These are phyloP conservation scores for Galeopsomyia nigrocyanea DNA, from an alignment of 2,888 invertebrate genomes.

Conservation along the genomic window DNA sequence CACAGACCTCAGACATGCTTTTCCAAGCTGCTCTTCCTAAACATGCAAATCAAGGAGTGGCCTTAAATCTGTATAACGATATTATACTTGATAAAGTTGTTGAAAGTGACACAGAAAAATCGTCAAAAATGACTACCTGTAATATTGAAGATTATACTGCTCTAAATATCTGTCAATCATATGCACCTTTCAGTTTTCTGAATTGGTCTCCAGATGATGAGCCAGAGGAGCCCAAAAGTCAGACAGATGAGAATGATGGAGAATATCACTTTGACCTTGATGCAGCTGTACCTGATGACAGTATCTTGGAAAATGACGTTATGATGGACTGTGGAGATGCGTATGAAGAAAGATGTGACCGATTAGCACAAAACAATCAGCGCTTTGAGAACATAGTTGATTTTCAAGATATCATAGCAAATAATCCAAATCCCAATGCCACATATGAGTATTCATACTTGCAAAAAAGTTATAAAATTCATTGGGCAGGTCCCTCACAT, in stretches of 20 bases:
- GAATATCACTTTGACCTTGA: slow-evolving; percentile 61
- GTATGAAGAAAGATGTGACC: slow-evolving; percentile 47
- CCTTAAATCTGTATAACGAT: slow-evolving; percentile 55
- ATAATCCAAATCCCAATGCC: slow-evolving; percentile 40
- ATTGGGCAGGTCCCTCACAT: slow-evolving; percentile 87
- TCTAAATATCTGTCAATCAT: slow-evolving; percentile 74
- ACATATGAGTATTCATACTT: slow-evolving; percentile 60
- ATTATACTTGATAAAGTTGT: slow-evolving; percentile 54
- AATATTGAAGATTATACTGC: slow-evolving; percentile 53
- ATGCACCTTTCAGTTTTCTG: slow-evolving; percentile 74
- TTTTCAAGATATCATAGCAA: slow-evolving; percentile 51
- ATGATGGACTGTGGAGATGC: slow-evolving; percentile 48
- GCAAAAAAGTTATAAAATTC: slow-evolving; percentile 53
- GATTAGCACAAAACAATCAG: slow-evolving; percentile 28
- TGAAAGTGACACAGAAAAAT: background rate
- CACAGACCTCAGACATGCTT: slow-evolving; percentile 60
- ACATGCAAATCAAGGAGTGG: slow-evolving; percentile 52
- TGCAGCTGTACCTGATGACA: slow-evolving; percentile 53
- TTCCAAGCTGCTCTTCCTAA: slow-evolving; percentile 56
- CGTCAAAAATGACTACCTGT: slow-evolving; percentile 23
- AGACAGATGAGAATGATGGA: slow-evolving; percentile 38
- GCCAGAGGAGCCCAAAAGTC: slow-evolving; percentile 24
- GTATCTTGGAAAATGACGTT: slow-evolving; percentile 42
- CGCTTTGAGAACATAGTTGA: slow-evolving; percentile 55
- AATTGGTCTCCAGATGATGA: slow-evolving; percentile 74